Evolutionary conservation across 2,888 invertebrate species (phyloP).

Genomic region (Drosophila fulvimacula): DNA sequence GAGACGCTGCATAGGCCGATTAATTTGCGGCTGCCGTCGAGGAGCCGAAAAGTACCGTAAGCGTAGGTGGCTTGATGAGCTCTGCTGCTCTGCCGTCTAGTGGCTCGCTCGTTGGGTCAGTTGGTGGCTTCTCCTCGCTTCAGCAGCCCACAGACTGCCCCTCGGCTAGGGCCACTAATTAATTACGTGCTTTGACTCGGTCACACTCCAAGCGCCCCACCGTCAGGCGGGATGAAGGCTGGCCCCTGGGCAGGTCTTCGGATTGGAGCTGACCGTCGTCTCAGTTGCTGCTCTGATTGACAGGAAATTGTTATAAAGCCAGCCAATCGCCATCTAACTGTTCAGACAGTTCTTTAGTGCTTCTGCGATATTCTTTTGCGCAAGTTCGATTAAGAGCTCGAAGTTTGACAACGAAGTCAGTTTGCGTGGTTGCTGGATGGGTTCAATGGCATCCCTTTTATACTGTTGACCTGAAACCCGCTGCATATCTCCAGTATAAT

Average conservation of each 20-base stretch:
- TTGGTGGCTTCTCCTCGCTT: slow-evolving; percentile 52
- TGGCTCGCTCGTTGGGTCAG: slow-evolving; percentile 47
- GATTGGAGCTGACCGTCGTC: slow-evolving; percentile 37
- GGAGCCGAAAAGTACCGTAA: slow-evolving; percentile 71
- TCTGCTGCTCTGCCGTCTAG: slow-evolving; percentile 53
- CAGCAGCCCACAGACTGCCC: slow-evolving; percentile 44
- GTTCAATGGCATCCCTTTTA: slow-evolving; percentile 62
- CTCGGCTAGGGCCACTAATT: slow-evolving; percentile 62
- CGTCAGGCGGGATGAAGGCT: slow-evolving; percentile 16
- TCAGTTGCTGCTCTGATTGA: slow-evolving; percentile 64
- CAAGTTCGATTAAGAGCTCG: slow-evolving; percentile 54
- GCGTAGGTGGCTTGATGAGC: slow-evolving; percentile 76
- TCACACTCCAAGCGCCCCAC: slow-evolving; percentile 46
- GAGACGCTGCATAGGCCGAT: slow-evolving; percentile 59
- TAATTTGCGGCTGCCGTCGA: slow-evolving; percentile 64
- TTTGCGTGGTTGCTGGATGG: slow-evolving; percentile 12
- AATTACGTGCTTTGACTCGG: slow-evolving; percentile 64
- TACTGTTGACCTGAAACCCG: slow-evolving; percentile 51
- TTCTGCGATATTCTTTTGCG: slow-evolving; percentile 37
- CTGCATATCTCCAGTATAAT: slow-evolving; percentile 47
- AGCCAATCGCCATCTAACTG: slow-evolving; percentile 55
- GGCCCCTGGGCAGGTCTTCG: slow-evolving; percentile 14
- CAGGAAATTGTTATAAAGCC: slow-evolving; percentile 69
- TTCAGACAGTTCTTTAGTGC: slow-evolving; percentile 24
- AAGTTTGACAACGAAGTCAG: slow-evolving; percentile 29